These are phyloP conservation scores for Laupala kohalensis DNA, from an alignment of 1,140 invertebrate genomes.

Conservation along the genomic window DNA sequence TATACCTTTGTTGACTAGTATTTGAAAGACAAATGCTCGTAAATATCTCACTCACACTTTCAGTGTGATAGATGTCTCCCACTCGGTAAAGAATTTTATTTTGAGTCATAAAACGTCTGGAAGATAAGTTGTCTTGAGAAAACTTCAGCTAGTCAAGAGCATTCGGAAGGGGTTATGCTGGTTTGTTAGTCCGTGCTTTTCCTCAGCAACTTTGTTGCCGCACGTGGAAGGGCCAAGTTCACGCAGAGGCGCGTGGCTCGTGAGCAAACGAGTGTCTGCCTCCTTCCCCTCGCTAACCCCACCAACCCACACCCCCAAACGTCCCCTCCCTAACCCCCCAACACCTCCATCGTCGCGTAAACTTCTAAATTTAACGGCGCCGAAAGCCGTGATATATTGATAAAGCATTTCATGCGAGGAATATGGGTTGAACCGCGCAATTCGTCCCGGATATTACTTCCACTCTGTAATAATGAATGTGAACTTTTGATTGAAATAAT, in stretches of 20 bases:
- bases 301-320: neutral
- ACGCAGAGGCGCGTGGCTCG: too few species aligned
- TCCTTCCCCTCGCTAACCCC: neutral
- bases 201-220: neutral
- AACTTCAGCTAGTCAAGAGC: neutral
- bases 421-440: neutral
- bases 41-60: too few species aligned
- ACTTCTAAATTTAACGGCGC: neutral
- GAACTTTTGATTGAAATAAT: neutral
- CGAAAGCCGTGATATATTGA: neutral
- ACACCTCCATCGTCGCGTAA: neutral
- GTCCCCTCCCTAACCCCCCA: neutral
- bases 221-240: too few species aligned
- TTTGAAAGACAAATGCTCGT: too few species aligned
- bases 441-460: neutral
- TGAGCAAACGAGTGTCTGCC: too few species aligned
- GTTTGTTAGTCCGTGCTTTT: neutral
- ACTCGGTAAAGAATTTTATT: neutral
- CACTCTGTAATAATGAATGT: neutral
- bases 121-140: neutral
- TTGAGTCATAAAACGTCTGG: neutral
- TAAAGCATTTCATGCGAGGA: neutral
- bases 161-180: neutral
- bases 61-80: neutral
- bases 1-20: too few species aligned